phyloP scores from a whole-genome alignment of 2,797 vertebrate species.

The Pseudomugil tenellus region DNA sequence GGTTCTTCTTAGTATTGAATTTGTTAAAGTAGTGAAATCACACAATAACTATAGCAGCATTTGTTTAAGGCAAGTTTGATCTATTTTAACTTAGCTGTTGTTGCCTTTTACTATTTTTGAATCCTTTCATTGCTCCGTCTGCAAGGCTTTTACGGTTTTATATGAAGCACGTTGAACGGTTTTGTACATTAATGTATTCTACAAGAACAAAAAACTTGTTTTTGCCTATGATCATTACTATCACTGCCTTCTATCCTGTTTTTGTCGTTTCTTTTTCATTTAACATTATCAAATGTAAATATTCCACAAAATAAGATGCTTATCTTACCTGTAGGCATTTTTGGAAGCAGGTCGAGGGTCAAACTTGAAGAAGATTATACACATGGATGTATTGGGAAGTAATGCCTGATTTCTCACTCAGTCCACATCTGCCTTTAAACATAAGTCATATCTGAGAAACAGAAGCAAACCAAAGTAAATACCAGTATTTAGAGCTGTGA shows the following conservation, averaged over 20 bases:
- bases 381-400: slow-evolving; percentile 85
- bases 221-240: background rate
- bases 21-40: background rate
- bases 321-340: slow-evolving; percentile 96
- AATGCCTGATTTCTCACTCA: slow-evolving; percentile 48
- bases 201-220: too few relatives aligned
- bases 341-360: slow-evolving; percentile 94
- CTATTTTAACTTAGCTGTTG: too few relatives aligned
- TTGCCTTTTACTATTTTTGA: too few relatives aligned
- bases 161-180: too few relatives aligned
- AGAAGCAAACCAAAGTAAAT: background rate
- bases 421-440: slow-evolving; percentile 55
- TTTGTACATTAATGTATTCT: too few relatives aligned
- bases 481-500: background rate
- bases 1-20: background rate
- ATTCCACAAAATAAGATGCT: background rate
- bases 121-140: too few relatives aligned
- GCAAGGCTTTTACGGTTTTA: too few relatives aligned
- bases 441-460: slow-evolving; percentile 56
- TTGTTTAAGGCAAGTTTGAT: background rate
- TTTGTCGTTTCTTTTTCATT: background rate
- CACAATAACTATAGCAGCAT: background rate
- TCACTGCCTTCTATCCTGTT: background rate
- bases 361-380: slow-evolving; percentile 98
- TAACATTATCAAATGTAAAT: background rate